Percentiles rank a stretch among this genome's conserved stretches.
Conservation (phyloP, 2,113 vertebrate genomes). For the Eira barbara region DNA sequence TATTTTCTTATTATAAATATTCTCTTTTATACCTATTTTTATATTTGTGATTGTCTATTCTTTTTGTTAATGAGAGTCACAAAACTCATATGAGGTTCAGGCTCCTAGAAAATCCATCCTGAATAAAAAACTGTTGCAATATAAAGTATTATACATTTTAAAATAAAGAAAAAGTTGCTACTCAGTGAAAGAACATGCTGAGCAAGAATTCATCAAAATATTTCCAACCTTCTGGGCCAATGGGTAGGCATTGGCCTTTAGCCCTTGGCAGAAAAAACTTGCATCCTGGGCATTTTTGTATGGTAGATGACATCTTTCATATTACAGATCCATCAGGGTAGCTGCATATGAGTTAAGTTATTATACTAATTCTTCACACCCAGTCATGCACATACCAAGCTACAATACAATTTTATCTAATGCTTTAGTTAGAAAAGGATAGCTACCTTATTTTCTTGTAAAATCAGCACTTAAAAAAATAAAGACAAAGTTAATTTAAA, state of each 20-base stretch:
- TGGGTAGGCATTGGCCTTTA: background rate
- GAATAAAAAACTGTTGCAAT: background rate
- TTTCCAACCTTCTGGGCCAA: background rate
- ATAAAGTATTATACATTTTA: background rate
- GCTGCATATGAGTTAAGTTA: background rate
- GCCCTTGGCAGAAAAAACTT: background rate
- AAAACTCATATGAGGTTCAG: background rate
- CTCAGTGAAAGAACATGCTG: background rate
- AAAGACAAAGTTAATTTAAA: background rate
- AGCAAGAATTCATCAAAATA: background rate
- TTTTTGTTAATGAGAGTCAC: background rate
- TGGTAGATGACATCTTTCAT: background rate
- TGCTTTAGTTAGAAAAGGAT: constrained; percentile 6
- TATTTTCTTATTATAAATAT: background rate
- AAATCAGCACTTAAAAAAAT: background rate
- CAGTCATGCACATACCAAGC: background rate
- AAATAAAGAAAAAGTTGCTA: background rate
- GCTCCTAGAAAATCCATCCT: background rate
- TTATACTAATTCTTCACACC: background rate
- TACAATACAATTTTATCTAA: background rate
- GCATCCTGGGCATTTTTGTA: background rate
- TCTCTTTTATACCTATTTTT: background rate
- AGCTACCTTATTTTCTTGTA: background rate
- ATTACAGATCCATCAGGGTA: background rate
- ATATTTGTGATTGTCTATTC: background rate